Evolutionary conservation across 2,113 vertebrate species (phyloP).

Genomic region (Syngnathus floridae): DNA sequence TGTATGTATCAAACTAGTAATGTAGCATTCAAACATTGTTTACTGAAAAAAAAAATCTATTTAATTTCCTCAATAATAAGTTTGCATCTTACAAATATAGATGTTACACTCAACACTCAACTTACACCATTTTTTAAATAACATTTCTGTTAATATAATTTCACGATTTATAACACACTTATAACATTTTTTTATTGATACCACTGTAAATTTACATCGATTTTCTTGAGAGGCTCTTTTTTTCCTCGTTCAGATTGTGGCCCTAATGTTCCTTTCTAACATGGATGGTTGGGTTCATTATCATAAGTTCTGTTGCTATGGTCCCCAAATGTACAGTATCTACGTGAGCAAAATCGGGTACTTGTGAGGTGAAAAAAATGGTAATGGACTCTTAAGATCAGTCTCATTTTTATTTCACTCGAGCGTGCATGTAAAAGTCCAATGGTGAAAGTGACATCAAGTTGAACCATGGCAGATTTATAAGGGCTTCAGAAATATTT

Average conservation of each 20-base stretch:
- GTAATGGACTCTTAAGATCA: background rate
- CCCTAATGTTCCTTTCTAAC: background rate
- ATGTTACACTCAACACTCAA: background rate
- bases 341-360: background rate
- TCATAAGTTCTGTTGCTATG: background rate
- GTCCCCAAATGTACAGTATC: background rate
- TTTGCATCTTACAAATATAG: background rate
- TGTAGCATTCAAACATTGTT: too few species aligned
- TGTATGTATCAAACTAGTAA: too few species aligned
- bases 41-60: too few species aligned
- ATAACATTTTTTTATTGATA: too few species aligned
- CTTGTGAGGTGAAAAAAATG: background rate
- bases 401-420: background rate
- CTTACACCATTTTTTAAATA: too few species aligned
- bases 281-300: background rate
- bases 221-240: too few species aligned
- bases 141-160: too few species aligned
- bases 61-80: too few species aligned
- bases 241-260: too few species aligned
- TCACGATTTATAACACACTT: too few species aligned
- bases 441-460: background rate
- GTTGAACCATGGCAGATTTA: background rate
- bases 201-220: too few species aligned
- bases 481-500: slow-evolving; percentile 19
- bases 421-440: background rate